phyloP scores from a whole-genome alignment of 2,888 invertebrate species.

The Encarsia formosa region DNA sequence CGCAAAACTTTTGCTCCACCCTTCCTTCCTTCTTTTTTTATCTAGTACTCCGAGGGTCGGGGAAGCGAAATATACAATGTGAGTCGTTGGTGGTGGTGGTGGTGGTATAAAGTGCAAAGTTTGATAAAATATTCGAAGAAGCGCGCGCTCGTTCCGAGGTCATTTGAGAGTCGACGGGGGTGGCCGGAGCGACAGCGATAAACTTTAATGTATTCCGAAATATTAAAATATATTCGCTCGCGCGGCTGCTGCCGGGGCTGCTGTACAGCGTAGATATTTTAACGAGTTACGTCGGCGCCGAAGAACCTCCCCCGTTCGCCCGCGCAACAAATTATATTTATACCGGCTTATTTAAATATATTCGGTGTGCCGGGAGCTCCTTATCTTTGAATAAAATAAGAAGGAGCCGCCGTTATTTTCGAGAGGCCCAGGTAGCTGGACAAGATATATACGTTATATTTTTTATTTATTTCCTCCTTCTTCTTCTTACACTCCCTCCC shows the following conservation, averaged over 20 bases:
- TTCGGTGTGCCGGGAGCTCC: conserved; percentile 26
- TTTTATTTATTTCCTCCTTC: conserved; percentile 13
- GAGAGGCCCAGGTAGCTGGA: background rate
- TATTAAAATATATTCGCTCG: conserved; percentile 52
- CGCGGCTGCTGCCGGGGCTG: no score
- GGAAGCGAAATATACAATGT: conserved; percentile 27
- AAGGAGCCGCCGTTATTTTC: background rate
- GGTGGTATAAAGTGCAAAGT: conserved; percentile 29
- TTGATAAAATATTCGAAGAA: conserved; percentile 30
- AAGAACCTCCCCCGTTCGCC: conserved; percentile 30
- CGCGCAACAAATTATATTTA: conserved; percentile 45
- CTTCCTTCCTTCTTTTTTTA: conserved; percentile 5
- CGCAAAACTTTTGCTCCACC: conserved; percentile 5
- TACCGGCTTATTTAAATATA: conserved; percentile 46
- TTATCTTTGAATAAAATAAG: background rate
- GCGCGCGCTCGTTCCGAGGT: conserved; percentile 30
- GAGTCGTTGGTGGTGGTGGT: background rate
- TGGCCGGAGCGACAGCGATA: conserved; percentile 41
- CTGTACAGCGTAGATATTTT: conserved; percentile 48
- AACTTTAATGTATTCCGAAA: conserved; percentile 52
- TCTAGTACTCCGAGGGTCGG: conserved; percentile 2
- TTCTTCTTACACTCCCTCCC: conserved; percentile 1
- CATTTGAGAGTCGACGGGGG: conserved; percentile 29
- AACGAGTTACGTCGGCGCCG: conserved; percentile 42
- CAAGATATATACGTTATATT: background rate